Evolutionary conservation across 2,888 invertebrate species (phyloP).

Genomic region (Drosophila tripunctata): DNA sequence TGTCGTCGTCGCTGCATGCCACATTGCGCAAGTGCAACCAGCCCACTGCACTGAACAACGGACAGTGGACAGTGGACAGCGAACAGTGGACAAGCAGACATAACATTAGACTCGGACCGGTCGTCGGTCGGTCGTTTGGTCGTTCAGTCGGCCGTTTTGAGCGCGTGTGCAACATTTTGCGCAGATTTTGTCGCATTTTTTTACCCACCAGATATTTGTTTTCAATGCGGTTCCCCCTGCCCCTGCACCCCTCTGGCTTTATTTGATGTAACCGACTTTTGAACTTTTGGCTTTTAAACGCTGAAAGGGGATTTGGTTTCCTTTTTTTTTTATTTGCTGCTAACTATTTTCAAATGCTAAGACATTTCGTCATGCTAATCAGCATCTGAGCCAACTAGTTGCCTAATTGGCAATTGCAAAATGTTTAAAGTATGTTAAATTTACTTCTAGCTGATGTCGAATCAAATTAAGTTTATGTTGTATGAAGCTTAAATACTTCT

Average conservation of each 20-base stretch:
- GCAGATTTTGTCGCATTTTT: slow-evolving; percentile 77
- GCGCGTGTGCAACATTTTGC: slow-evolving; percentile 62
- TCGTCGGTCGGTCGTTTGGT: slow-evolving; percentile 28
- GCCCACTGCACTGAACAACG: slow-evolving; percentile 27
- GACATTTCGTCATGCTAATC: slow-evolving; percentile 78
- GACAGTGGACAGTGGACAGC: slow-evolving; percentile 13
- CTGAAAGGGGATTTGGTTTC: slow-evolving; percentile 20
- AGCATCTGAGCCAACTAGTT: slow-evolving; percentile 49
- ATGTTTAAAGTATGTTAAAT: background rate
- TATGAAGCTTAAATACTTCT: no score
- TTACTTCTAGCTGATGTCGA: background rate
- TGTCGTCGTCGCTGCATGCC: slow-evolving; percentile 35
- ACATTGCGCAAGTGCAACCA: slow-evolving; percentile 73
- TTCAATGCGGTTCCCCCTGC: slow-evolving; percentile 20
- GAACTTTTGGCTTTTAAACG: slow-evolving; percentile 71
- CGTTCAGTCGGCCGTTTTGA: slow-evolving; percentile 21
- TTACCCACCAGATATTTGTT: slow-evolving; percentile 54
- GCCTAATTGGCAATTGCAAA: slow-evolving; percentile 47
- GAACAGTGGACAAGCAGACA: no score
- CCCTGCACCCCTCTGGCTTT: slow-evolving; percentile 56
- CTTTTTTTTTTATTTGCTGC: no score
- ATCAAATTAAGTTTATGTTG: no score
- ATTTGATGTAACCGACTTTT: slow-evolving; percentile 75
- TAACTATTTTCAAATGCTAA: slow-evolving; percentile 64
- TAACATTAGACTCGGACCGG: background rate